These are phyloP conservation scores for Lacerta bilineata DNA, from an alignment of 2,797 vertebrate genomes.

Conservation along the genomic window DNA sequence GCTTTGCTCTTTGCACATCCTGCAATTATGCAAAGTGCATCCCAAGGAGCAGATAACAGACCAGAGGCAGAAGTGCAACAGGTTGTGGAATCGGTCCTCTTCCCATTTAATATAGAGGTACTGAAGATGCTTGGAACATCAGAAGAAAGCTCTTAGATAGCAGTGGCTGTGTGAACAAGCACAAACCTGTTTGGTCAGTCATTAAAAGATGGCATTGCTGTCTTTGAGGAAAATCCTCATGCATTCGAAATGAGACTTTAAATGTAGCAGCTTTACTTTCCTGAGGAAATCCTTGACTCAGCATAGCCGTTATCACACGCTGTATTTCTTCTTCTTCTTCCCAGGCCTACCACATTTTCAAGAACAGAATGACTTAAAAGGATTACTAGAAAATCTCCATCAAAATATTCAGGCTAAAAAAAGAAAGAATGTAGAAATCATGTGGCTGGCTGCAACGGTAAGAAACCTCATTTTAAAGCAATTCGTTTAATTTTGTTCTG, in stretches of 20 bases:
- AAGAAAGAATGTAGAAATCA: slow-evolving; percentile 98
- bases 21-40: neutral
- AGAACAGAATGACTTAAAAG: slow-evolving; percentile 93
- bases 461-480: slow-evolving; percentile 60
- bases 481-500: neutral
- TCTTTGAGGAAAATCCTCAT: slow-evolving; percentile 10
- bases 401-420: slow-evolving; percentile 96
- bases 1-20: neutral
- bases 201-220: slow-evolving; percentile 22
- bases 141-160: neutral
- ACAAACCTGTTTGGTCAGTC: slow-evolving; percentile 27
- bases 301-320: neutral
- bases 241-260: slow-evolving; percentile 34
- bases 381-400: slow-evolving; percentile 94
- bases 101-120: neutral
- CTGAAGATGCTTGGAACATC: slow-evolving; percentile 23
- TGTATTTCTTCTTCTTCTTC: slow-evolving; percentile 45
- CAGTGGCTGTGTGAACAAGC: neutral
- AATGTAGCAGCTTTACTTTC: slow-evolving; percentile 27
- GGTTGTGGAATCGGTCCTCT: slow-evolving; percentile 4
- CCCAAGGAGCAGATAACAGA: neutral
- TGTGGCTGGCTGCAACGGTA: slow-evolving; percentile 95
- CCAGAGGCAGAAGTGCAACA: neutral
- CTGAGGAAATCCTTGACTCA: neutral
- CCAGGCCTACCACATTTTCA: slow-evolving; percentile 94